These are phyloP conservation scores for Tenthredo mesomela DNA, from an alignment of 2,888 invertebrate species.

Conservation along the genomic window DNA sequence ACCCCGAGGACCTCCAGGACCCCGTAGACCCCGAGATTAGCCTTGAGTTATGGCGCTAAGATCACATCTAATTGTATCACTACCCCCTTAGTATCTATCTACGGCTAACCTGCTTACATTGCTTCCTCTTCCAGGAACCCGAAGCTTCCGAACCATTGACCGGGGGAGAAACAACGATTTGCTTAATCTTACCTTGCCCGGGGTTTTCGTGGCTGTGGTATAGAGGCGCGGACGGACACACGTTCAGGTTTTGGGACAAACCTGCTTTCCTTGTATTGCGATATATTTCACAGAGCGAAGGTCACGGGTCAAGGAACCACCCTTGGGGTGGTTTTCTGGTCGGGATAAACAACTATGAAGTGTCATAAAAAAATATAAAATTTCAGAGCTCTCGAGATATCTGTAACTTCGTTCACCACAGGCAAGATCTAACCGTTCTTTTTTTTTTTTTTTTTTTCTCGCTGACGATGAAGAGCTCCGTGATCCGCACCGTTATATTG, in stretches of 20 bases:
- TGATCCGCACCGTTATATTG: conserved; percentile 67
- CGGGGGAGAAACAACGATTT: conserved; percentile 67
- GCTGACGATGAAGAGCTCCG: conserved; percentile 56
- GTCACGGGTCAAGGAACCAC: background rate
- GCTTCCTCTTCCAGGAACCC: conserved; percentile 62
- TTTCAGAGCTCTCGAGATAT: conserved; percentile 67
- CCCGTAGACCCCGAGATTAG: conserved; percentile 71
- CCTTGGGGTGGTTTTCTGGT: background rate
- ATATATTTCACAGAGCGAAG: background rate
- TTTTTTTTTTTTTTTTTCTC: conserved; percentile 48
- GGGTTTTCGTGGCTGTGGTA: conserved; percentile 55
- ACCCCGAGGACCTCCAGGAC: conserved; percentile 61
- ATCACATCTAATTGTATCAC: conserved; percentile 78
- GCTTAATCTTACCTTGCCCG: conserved; percentile 70
- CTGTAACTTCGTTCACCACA: conserved; percentile 69
- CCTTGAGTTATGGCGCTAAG: conserved; percentile 76
- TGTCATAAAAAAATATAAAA: conserved; percentile 1
- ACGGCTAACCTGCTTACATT: conserved; percentile 58
- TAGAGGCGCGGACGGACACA: background rate
- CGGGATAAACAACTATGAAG: background rate
- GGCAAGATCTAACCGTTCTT: conserved; percentile 61
- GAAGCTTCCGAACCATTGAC: conserved; percentile 75
- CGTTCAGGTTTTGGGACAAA: background rate
- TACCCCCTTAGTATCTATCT: conserved; percentile 64
- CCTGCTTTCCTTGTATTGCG: background rate